phyloP scores from a whole-genome alignment of 2,888 invertebrate genomes.

The Trypoxylon attenuatum region DNA sequence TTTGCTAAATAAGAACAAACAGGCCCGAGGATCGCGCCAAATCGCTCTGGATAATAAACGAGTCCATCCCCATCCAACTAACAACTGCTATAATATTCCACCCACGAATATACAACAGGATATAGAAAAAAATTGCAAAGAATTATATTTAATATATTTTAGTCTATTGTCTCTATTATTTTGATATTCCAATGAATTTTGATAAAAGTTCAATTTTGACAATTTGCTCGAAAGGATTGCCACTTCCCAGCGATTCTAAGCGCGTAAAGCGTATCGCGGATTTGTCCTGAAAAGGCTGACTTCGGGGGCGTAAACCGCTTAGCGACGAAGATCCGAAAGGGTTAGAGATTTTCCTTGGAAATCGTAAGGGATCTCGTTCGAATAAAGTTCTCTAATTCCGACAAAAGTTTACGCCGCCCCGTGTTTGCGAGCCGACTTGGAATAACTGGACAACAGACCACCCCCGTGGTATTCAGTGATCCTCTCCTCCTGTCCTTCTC shows the following conservation, averaged over 20 bases:
- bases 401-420: conserved; percentile 59
- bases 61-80: too few relatives aligned
- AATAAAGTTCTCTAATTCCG: conserved; percentile 62
- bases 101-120: too few relatives aligned
- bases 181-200: too few relatives aligned
- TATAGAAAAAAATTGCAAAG: too few relatives aligned
- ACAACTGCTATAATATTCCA: too few relatives aligned
- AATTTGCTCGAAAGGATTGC: too few relatives aligned
- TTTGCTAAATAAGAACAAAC: conserved; percentile 3
- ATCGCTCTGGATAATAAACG: conserved; percentile 2
- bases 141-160: too few relatives aligned
- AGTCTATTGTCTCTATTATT: too few relatives aligned
- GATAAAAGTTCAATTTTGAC: too few relatives aligned
- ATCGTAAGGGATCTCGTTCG: conserved; percentile 32
- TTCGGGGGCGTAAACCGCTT: conserved; percentile 9
- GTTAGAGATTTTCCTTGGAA: conserved; percentile 17
- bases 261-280: too few relatives aligned
- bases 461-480: conserved; percentile 50
- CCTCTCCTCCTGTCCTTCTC: conserved; percentile 13
- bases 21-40: neutral
- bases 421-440: conserved; percentile 53
- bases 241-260: too few relatives aligned
- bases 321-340: neutral
- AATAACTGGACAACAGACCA: conserved; percentile 60
- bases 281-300: conserved; percentile 4